Evolutionary conservation across 2,888 invertebrate species (phyloP).

Genomic region (Dyspetes luteomarginatus): DNA sequence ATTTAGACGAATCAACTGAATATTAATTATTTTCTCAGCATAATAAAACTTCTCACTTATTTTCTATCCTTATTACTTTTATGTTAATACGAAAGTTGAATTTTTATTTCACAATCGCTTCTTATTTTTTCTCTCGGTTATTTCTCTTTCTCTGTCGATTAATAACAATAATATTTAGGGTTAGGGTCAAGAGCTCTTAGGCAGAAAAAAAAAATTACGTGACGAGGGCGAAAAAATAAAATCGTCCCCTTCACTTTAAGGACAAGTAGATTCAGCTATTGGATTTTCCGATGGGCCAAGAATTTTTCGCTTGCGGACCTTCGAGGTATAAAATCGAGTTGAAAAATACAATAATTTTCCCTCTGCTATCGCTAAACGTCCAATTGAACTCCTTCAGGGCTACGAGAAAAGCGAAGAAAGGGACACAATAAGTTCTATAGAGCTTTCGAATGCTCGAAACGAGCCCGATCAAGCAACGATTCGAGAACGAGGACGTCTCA

Average conservation of each 20-base stretch:
- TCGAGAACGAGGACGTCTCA: background rate
- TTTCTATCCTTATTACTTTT: constrained; percentile 6
- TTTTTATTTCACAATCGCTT: background rate
- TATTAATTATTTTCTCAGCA: too few species aligned
- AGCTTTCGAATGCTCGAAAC: background rate
- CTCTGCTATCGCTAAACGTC: background rate
- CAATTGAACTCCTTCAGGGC: background rate
- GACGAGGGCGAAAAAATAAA: background rate
- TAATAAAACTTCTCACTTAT: background rate
- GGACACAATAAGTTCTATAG: background rate
- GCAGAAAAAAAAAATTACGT: background rate
- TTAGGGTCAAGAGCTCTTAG: constrained; percentile 6
- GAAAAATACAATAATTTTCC: background rate
- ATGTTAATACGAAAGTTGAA: constrained; percentile 7
- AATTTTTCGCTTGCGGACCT: background rate
- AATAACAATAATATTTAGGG: constrained; percentile 10
- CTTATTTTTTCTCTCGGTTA: background rate
- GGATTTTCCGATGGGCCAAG: background rate
- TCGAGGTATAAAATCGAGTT: background rate
- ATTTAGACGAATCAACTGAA: too few species aligned
- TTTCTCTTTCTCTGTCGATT: background rate
- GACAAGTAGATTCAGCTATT: background rate
- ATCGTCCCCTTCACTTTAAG: background rate
- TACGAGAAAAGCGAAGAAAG: background rate
- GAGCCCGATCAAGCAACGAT: background rate